phyloP scores from a whole-genome alignment of 2,888 invertebrate genomes.

The Bhutanitis thaidina region DNA sequence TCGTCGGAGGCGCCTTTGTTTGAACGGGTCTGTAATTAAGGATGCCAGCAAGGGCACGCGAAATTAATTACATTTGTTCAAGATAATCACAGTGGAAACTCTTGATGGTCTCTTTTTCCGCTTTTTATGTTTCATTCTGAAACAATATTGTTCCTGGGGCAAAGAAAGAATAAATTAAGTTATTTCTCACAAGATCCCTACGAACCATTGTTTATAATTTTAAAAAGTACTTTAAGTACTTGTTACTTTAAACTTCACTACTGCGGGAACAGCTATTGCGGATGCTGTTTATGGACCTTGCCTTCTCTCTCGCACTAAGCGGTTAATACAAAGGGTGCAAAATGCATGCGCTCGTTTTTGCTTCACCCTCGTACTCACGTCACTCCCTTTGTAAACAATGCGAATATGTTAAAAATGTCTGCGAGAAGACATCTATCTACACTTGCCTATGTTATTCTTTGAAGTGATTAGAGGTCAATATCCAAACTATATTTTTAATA shows the following conservation, averaged over 20 bases:
- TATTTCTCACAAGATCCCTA: constrained; percentile 12
- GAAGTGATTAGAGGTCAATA: too few species aligned
- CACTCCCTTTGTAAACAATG: too few species aligned
- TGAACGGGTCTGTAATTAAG: constrained; percentile 15
- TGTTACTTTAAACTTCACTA: neutral
- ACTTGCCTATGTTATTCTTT: too few species aligned
- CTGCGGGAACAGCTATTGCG: too few species aligned
- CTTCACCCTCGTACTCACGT: too few species aligned
- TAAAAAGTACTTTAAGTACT: constrained; percentile 1
- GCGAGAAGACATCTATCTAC: too few species aligned
- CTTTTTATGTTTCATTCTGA: constrained; percentile 17
- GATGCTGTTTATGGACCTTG: too few species aligned
- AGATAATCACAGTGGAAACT: constrained; percentile 19
- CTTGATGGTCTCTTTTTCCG: constrained; percentile 13
- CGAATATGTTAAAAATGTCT: too few species aligned
- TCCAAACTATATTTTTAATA: too few species aligned
- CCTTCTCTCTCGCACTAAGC: too few species aligned
- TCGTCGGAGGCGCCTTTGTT: constrained; percentile 9
- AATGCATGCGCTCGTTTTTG: too few species aligned
- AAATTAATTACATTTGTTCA: constrained; percentile 19
- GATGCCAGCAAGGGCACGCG: constrained; percentile 13
- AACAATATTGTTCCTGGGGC: constrained; percentile 4
- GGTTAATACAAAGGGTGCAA: too few species aligned
- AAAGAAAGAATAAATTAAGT: constrained; percentile 8
- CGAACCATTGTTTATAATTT: neutral